Conservation (phyloP, 1,140 invertebrate genomes). For the Papilio xuthus region DNA sequence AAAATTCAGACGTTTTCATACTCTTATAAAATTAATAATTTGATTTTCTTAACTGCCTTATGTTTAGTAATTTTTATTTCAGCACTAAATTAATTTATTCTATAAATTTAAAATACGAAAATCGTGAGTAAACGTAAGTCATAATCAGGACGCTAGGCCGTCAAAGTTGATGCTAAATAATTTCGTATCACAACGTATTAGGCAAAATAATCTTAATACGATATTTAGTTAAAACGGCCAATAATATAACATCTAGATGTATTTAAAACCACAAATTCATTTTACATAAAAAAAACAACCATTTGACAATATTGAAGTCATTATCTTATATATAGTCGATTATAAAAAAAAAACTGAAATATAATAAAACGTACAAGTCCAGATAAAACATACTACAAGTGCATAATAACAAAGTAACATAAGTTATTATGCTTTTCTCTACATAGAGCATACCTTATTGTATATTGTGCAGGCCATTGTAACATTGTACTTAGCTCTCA, state of each 20-base stretch:
- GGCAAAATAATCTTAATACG: background rate
- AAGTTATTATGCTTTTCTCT: background rate
- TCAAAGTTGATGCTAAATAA: background rate
- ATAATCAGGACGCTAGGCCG: background rate
- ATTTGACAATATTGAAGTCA: conserved; percentile 2
- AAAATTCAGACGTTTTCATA: no score
- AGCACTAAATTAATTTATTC: no score
- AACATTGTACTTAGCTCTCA: background rate
- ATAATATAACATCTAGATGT: conserved; percentile 13
- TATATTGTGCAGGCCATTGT: background rate
- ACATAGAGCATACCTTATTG: background rate
- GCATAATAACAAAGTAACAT: background rate
- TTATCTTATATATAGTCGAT: background rate
- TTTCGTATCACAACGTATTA: background rate
- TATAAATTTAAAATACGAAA: background rate
- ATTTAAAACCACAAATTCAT: conserved; percentile 6
- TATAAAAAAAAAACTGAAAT: background rate
- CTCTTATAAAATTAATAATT: no score
- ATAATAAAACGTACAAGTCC: background rate
- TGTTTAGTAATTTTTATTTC: no score
- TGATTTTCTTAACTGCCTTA: no score
- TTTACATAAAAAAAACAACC: conserved; percentile 1
- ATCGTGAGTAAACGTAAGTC: background rate
- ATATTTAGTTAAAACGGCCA: background rate
- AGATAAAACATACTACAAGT: background rate